These are phyloP conservation scores for Platorchestia sp. DNA, from an alignment of 1,140 invertebrate genomes.

Conservation along the genomic window DNA sequence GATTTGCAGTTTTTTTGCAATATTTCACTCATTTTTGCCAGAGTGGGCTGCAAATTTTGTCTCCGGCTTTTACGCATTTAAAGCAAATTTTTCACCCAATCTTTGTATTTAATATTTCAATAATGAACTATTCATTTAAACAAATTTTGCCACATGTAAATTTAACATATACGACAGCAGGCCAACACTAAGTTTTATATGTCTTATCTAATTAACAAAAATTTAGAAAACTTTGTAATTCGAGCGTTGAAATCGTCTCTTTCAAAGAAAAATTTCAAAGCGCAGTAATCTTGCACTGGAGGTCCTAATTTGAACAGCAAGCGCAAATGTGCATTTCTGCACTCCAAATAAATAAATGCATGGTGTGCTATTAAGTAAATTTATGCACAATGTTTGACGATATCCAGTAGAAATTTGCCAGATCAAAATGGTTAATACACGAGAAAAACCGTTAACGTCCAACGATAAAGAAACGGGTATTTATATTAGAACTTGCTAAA, in stretches of 20 bases:
- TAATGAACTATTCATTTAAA: background rate
- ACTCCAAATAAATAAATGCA: background rate
- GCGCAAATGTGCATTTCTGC: background rate
- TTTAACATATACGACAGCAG: background rate
- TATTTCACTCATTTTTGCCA: background rate
- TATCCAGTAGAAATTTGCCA: background rate
- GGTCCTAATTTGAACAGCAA: background rate
- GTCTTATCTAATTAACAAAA: too few relatives aligned
- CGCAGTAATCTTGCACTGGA: background rate
- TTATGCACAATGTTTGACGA: background rate
- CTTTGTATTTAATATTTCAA: background rate
- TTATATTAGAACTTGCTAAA: background rate
- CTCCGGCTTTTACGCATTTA: background rate
- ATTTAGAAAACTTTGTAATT: background rate
- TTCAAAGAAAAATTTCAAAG: background rate
- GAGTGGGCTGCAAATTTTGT: background rate
- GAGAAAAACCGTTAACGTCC: background rate
- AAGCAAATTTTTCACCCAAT: too few relatives aligned
- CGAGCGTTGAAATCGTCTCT: background rate
- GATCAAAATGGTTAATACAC: background rate
- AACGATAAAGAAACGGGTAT: background rate
- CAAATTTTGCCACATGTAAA: background rate
- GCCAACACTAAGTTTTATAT: background rate
- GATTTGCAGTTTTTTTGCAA: background rate
- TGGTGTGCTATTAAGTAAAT: background rate